Evolutionary conservation across 2,113 vertebrate species (phyloP), one percentile per base, ranked within the genome.

Genomic region (Chaenocephalus aceratus): DNA sequence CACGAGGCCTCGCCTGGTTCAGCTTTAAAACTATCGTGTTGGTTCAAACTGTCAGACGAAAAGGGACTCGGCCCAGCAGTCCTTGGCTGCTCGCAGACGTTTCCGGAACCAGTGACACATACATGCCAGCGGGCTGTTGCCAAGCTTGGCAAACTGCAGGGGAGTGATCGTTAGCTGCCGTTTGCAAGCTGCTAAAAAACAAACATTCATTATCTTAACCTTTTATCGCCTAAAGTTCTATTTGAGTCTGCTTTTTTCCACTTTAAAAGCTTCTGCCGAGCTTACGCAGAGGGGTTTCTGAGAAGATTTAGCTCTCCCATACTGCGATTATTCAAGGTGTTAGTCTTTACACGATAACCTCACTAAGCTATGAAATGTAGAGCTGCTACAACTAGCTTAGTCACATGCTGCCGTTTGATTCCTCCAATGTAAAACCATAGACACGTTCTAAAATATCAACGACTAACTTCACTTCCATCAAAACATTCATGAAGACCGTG

Each of bases 131-230:
- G 26, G 82, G 79, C 70, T 18, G 36, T 41, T 89, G 88, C 83
- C 66, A 90, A 72, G 75, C 75, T 80, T 52, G 86, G 85, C 84
- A 65, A 61, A 79, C 66, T 82, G 85, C 63, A 88, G 84, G 0
- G 5, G 63, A 81, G 21, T 56, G 30, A 82, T 91, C 54, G 90
- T 91, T 89, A 92, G 80, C 88, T 76, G 70, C 71, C 46, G 56
- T 85, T 65, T 73, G 63, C 49, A 86, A 74, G 77, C 77, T 68
- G 78, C 85, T 86, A 30, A 85, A 86, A 92, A 92, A 84, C n/a
- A n/a, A 30, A 77, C 68, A 77, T 84, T 46, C 72, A 93, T 92
- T 91, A 92, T 80, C 70, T 60, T 49, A 86, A 89, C 83, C 80
- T 86, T 89, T 80, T 81, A 79, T 66, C 66, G 21, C 49, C 58